Percentiles rank a stretch among this genome's conserved stretches.
These are phyloP conservation scores for Myrmophylax atrothorax DNA, from an alignment of 2,113 vertebrate species.

Conservation along the genomic window DNA sequence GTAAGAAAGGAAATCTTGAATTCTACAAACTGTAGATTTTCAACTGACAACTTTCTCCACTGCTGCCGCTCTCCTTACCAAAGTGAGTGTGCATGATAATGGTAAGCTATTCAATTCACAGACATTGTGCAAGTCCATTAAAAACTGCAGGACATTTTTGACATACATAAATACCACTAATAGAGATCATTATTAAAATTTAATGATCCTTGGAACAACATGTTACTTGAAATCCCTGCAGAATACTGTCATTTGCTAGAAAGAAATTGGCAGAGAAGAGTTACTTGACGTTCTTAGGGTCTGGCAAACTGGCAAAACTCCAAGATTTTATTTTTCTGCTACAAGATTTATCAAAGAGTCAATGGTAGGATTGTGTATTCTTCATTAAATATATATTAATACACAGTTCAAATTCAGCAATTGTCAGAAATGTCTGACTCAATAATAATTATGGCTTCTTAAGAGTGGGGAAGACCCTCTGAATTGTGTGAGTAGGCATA, in stretches of 20 bases:
- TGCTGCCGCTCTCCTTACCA: not conserved
- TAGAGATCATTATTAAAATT: conserved; percentile 14
- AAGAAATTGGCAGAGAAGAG: not conserved
- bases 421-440: not conserved
- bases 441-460: not conserved
- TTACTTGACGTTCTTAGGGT: not conserved
- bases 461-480: not conserved
- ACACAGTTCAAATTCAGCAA: not conserved
- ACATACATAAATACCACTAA: not conserved
- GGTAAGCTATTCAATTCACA: not conserved
- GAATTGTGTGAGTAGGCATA: not conserved
- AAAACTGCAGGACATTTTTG: not conserved
- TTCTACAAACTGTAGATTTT: not conserved
- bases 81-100: fast-evolving
- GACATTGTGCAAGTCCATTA: not conserved
- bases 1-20: not conserved
- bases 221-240: not conserved
- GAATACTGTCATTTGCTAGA: not conserved
- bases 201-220: conserved; percentile 2
- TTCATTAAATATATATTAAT: conserved; percentile 29
- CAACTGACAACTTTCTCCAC: not conserved
- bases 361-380: not conserved
- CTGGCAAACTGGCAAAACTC: not conserved
- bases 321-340: conserved; percentile 22
- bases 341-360: not conserved